Evolutionary conservation across 1,140 invertebrate genomes (phyloP).

Genomic region (Antheraea pernyi): DNA sequence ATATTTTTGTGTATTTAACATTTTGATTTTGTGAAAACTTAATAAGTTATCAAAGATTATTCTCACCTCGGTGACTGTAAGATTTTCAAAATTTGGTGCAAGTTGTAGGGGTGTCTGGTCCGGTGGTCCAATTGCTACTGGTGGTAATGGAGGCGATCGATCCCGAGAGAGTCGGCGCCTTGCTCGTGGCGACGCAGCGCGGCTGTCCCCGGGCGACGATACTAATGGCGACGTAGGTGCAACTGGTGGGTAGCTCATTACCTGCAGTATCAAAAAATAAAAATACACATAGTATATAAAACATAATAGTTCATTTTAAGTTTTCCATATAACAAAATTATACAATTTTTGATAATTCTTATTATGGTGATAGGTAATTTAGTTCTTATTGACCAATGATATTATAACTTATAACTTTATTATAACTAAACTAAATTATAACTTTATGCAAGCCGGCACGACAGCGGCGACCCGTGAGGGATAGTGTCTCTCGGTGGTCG

Average conservation of each 20-base stretch:
- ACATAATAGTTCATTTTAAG: too few species aligned
- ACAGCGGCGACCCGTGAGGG: too few species aligned
- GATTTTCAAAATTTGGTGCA: slow-evolving; percentile 59
- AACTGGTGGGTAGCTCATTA: slow-evolving; percentile 62
- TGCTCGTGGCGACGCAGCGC: slow-evolving; percentile 80
- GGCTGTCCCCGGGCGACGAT: slow-evolving; percentile 81
- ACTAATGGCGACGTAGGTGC: slow-evolving; percentile 80
- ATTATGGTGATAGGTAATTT: too few species aligned
- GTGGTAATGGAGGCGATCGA: slow-evolving; percentile 67
- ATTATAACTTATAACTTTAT: too few species aligned
- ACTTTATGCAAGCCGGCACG: too few species aligned
- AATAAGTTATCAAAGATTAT: not conserved
- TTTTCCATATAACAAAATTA: too few species aligned
- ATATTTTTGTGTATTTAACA: too few species aligned
- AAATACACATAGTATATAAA: not conserved
- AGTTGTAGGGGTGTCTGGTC: slow-evolving; percentile 66
- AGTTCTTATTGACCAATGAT: too few species aligned
- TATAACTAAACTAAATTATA: too few species aligned
- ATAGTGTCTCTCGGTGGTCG: too few species aligned
- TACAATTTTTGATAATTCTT: too few species aligned
- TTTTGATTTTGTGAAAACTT: too few species aligned
- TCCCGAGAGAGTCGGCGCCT: slow-evolving; percentile 76
- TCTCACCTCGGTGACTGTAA: slow-evolving; percentile 56
- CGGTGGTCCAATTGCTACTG: slow-evolving; percentile 44
- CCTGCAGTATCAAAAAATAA: slow-evolving; percentile 31